Conservation (phyloP, 2,888 invertebrate genomes). For the Chrysolina haemoptera region DNA sequence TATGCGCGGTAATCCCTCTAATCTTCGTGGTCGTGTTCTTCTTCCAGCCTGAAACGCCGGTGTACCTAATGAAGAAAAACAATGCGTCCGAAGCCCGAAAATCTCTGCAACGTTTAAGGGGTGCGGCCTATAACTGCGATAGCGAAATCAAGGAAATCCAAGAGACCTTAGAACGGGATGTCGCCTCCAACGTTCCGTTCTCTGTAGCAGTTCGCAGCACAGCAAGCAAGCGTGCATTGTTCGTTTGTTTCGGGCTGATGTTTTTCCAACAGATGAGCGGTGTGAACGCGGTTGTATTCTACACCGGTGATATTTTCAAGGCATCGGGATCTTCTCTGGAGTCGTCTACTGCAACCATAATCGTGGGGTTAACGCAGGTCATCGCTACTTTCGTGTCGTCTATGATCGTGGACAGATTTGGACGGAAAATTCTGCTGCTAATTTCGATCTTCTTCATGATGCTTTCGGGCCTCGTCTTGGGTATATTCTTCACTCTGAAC, state of each 20-base stretch:
- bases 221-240: slow-evolving; percentile 73
- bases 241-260: slow-evolving; percentile 87
- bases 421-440: slow-evolving; percentile 83
- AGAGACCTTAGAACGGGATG: slow-evolving; percentile 39
- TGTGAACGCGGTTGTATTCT: slow-evolving; percentile 88
- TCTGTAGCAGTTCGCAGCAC: slow-evolving; percentile 48
- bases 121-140: slow-evolving; percentile 78
- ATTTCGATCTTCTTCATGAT: slow-evolving; percentile 81
- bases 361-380: slow-evolving; percentile 87
- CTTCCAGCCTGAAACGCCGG: slow-evolving; percentile 92
- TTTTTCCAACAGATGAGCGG: slow-evolving; percentile 90
- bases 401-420: slow-evolving; percentile 84
- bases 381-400: slow-evolving; percentile 82
- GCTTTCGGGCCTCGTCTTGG: slow-evolving; percentile 78
- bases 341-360: slow-evolving; percentile 77
- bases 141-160: slow-evolving; percentile 70
- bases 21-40: slow-evolving; percentile 81
- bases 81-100: slow-evolving; percentile 78
- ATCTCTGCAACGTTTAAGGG: slow-evolving; percentile 83
- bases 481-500: slow-evolving; percentile 77
- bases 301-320: slow-evolving; percentile 81
- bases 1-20: slow-evolving; percentile 79
- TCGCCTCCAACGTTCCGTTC: slow-evolving; percentile 42
- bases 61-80: slow-evolving; percentile 78
- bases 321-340: slow-evolving; percentile 75